Conservation (phyloP, 2,888 invertebrate species). For the Agonopterix heracliana region DNA sequence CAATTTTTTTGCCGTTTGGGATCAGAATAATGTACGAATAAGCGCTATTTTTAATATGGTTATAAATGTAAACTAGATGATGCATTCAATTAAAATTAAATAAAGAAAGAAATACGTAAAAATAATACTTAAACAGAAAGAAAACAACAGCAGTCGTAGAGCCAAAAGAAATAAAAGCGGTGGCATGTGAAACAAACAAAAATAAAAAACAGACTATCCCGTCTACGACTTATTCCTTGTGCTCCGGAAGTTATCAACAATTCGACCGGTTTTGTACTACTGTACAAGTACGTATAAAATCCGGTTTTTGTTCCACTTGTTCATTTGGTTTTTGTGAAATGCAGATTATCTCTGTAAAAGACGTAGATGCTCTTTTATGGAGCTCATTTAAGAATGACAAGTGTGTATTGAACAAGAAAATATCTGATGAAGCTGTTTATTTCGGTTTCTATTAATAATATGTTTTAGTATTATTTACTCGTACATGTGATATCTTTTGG, state of each 20-base stretch:
- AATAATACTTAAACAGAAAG: constrained; percentile 39
- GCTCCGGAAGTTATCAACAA: constrained; percentile 62
- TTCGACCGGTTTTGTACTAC: constrained; percentile 52
- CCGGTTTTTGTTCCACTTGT: constrained; percentile 30
- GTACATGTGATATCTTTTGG: no score
- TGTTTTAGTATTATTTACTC: no score
- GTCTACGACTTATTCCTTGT: constrained; percentile 54
- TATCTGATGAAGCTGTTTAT: no score
- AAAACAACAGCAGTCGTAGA: constrained; percentile 39
- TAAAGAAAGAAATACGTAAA: neutral
- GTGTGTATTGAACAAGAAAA: no score
- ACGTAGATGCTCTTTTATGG: no score
- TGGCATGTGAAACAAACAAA: constrained; percentile 45
- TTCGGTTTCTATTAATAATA: no score
- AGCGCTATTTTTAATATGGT: no score
- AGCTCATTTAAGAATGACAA: neutral
- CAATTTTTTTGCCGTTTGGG: no score
- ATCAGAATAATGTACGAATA: no score
- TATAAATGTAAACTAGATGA: no score
- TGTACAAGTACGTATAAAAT: constrained; percentile 16
- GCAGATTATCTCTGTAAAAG: constrained; percentile 17
- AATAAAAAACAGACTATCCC: constrained; percentile 47
- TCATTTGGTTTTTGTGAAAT: constrained; percentile 29
- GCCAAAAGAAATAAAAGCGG: constrained; percentile 45
- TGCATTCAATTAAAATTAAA: no score